Evolutionary conservation across 2,113 vertebrate genomes (phyloP), one percentile per base, ranked within the genome.

Genomic region (Pomatorhinus ruficollis): DNA sequence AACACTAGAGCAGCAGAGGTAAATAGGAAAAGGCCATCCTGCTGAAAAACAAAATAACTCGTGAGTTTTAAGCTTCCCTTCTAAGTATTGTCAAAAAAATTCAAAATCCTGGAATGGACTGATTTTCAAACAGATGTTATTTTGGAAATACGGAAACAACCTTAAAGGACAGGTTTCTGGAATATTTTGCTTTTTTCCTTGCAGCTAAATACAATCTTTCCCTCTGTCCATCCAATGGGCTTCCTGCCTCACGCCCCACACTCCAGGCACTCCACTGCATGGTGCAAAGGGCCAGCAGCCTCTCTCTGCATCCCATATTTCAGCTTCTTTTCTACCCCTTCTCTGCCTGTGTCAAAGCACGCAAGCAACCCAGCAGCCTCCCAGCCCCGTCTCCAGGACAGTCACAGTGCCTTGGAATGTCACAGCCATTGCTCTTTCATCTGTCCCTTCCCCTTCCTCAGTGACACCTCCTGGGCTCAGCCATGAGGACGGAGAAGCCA

Each of bases 181-280:
- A 90, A 65, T 3, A 4, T 7, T 68, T 71, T 56, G 12, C 5
- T 19, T 53, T 44, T 59, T 35, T 63, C 49, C 44, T 49, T 65
- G 30, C 40, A n/a, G 6, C 4, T 47, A 83, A 40, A 69, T 76
- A 33, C 37, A 56, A 15, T 59, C 25, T 50, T 82, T 52, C 16
- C 6, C 5, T 79, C 33, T 2, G 0, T 54, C 33, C 18, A 63
- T 11, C 25, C 20, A 17, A 5, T 6, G 16, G 24, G 4, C 35
- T 75, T 65, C 15, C 39, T 64, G 13, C 24, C 63, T 69, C 25
- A 33, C 2, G 2, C 18, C 11, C 3, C 30, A 11, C 23, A 10
- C 20, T 40, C n/a, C 10, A 4, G 22, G 17, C 18, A 35, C 3
- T 11, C 15, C 25, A 9, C 5, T 37, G 33, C 0, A 0, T 27